Conservation (phyloP, 2,113 vertebrate genomes). For the Caranx ignobilis region DNA sequence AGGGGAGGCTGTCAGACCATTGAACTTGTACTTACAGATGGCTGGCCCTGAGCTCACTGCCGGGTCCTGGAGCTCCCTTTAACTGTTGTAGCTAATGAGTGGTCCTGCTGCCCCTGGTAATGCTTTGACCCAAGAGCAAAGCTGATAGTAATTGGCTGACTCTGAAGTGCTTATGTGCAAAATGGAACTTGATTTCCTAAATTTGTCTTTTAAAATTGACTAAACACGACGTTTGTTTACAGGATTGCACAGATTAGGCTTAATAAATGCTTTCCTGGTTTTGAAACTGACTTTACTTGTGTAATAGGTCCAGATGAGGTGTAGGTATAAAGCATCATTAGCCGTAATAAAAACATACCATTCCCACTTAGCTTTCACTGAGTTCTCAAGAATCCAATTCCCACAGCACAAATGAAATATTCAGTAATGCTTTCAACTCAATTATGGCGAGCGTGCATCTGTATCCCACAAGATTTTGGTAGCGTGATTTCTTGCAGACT, state of each 20-base stretch:
- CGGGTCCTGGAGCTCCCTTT: conserved; percentile 46
- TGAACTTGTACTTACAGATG: conserved; percentile 53
- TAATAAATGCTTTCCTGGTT: conserved; percentile 45
- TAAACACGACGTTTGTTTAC: conserved; percentile 56
- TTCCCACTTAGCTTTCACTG: conserved; percentile 58
- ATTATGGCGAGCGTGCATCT: conserved; percentile 55
- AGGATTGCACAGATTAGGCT: conserved; percentile 44
- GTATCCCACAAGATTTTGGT: conserved; percentile 48
- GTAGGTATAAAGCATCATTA: conserved; percentile 51
- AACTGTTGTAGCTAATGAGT: conserved; percentile 57
- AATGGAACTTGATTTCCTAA: conserved; percentile 49
- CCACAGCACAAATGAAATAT: conserved; percentile 72
- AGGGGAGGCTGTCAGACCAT: conserved; percentile 20
- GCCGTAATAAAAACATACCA: conserved; percentile 52
- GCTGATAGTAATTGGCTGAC: conserved; percentile 57
- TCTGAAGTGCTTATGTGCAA: conserved; percentile 28
- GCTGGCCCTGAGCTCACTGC: conserved; percentile 53
- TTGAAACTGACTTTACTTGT: conserved; percentile 40
- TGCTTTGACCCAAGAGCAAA: conserved; percentile 61
- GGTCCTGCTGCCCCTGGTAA: conserved; percentile 40
- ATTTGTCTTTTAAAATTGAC: conserved; percentile 53
- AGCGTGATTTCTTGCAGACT: conserved; percentile 32
- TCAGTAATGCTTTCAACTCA: conserved; percentile 72
- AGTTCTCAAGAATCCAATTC: conserved; percentile 59
- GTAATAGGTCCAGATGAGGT: conserved; percentile 48